Evolutionary conservation across 2,113 vertebrate species (phyloP), one percentile per base, ranked within the genome.

Genomic region (Proteles cristata): DNA sequence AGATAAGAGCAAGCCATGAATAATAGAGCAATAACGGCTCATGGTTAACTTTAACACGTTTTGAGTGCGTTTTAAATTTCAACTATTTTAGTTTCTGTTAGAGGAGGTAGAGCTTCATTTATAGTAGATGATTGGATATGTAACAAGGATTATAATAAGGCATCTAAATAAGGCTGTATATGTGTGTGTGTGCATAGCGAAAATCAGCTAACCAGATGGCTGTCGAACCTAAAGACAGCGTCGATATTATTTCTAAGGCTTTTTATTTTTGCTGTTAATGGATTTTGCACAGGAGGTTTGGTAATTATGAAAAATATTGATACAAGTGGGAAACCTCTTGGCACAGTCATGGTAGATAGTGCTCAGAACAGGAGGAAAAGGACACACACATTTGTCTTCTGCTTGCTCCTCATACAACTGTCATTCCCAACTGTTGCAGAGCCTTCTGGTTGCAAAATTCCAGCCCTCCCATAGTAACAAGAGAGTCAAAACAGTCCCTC

Each of bases 381-480:
- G 97, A 97, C 97, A 96, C 96, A 94, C 96, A 90, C 97, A 97
- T 97, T 97, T 97, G 96, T 97, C 96, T 98, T 98, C 85, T 82
- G 73, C 95, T 93, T 61, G 88, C 93, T 65, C 89, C 71, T 96
- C 93, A 82, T 63, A 94, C 97, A 98, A 97, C 98, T 97, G 95
- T 98, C 84, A 11, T 97, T 96, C 95, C 97, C 96, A 97, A 98
- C 97, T 97, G 97, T 96, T 97, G 93, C 97, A 97, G 98, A 97
- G 94, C 95, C 96, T 97, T 98, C 97, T 98, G 97, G 90, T 97
- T 96, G 88, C 97, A 97, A 97, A 97, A 98, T 98, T 98, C 97
- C 97, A 98, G 96, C 95, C 90, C 88, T 98, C 96, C 84, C 98
- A 92, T 97, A 97, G 97, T 97, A 98, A 98, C 97, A 90, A 92